Percentiles rank a stretch among this genome's conserved stretches.
Conservation (phyloP, 2,888 invertebrate genomes). For the Lypha dubia region DNA sequence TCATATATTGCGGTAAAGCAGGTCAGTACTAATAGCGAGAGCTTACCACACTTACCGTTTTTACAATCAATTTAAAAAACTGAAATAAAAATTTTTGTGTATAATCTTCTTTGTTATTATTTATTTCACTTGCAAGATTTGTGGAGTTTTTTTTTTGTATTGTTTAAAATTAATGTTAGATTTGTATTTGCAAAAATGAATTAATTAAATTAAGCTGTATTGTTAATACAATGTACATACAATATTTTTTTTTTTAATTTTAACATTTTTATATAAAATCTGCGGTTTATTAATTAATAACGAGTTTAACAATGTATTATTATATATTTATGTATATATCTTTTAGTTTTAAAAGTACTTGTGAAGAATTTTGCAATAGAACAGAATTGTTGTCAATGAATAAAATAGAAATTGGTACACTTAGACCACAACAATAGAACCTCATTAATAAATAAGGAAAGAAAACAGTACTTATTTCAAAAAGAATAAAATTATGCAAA, state of each 20-base stretch:
- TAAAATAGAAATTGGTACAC: slow-evolving; percentile 62
- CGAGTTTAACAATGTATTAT: slow-evolving; percentile 63
- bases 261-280: slow-evolving; percentile 56
- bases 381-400: slow-evolving; percentile 41
- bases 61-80: not conserved
- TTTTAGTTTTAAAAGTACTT: slow-evolving; percentile 37
- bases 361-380: slow-evolving; percentile 31
- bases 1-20: not conserved
- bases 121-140: slow-evolving; percentile 66
- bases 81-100: not conserved
- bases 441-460: slow-evolving; percentile 58
- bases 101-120: slow-evolving; percentile 27
- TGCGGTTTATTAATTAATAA: slow-evolving; percentile 60
- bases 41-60: slow-evolving; percentile 21
- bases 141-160: slow-evolving; percentile 52
- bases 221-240: slow-evolving; percentile 48
- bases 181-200: slow-evolving; percentile 53
- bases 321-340: slow-evolving; percentile 8
- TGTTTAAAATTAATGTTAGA: slow-evolving; percentile 62
- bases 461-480: slow-evolving; percentile 28
- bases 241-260: slow-evolving; percentile 18
- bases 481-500: slow-evolving; percentile 19
- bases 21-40: not conserved
- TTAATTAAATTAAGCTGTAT: slow-evolving; percentile 47
- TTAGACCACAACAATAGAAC: slow-evolving; percentile 68